A percentile compares a stretch with the other conserved stretches of the same genome.
These are phyloP conservation scores for Alectoris magna DNA, from an alignment of 2,797 vertebrate species.

Conservation along the genomic window DNA sequence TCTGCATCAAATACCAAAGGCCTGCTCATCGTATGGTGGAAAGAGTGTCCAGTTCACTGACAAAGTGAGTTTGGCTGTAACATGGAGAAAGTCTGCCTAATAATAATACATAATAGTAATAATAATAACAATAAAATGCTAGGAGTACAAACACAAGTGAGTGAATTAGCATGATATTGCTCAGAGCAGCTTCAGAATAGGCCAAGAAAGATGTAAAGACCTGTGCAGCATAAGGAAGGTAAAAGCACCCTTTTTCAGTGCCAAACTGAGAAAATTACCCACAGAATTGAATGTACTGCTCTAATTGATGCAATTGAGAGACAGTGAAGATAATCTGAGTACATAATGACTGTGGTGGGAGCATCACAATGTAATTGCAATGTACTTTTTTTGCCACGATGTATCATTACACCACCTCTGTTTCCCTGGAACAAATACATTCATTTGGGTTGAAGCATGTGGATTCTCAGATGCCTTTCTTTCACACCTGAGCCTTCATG, in stretches of 20 bases:
- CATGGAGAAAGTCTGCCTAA: background rate
- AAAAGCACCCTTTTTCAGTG: background rate
- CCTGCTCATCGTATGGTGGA: background rate
- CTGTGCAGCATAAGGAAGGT: background rate
- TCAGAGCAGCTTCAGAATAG: background rate
- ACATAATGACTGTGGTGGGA: constrained; percentile 42
- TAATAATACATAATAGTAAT: background rate
- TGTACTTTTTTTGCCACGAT: constrained; percentile 4
- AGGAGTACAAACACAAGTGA: background rate
- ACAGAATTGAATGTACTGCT: background rate
- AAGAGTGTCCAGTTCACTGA: background rate
- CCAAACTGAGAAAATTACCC: constrained; percentile 30
- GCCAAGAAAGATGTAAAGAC: background rate
- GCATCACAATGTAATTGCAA: constrained; percentile 20
- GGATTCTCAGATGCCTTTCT: background rate
- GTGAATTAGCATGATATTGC: background rate
- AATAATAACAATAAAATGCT: background rate
- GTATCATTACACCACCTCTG: constrained; percentile 13
- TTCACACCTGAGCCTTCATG: background rate
- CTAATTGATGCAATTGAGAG: constrained; percentile 44
- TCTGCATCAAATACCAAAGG: background rate
- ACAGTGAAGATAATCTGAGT: background rate
- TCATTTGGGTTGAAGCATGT: background rate
- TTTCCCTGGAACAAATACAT: constrained; percentile 5
- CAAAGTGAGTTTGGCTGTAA: background rate